Base-by-base conservation (phyloP, 2,113 vertebrate genomes). In the Myrmecophaga tridactyla region DNA sequence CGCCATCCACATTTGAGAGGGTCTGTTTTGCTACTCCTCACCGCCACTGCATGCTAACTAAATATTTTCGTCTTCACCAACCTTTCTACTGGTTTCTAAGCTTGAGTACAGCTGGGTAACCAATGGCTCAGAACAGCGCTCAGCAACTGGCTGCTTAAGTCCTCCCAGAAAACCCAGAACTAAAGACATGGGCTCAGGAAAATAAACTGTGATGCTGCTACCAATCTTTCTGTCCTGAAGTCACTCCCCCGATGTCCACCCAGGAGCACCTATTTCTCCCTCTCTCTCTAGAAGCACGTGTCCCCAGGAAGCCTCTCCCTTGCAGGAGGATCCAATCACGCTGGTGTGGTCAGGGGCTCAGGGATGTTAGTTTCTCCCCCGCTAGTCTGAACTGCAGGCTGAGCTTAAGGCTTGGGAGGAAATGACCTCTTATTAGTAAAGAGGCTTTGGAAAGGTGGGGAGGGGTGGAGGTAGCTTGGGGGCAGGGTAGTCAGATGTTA, bases 401-500 rank as follows among this genome's bases (percentile, higher is more conserved):
- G 69, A 18, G 90, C 21, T 56, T 34, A 41, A 60, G 72, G 94
- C 67, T 85, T 63, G 29, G 67, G 86, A 86, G 94, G 94, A 97
- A 97, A 69, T 80, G 90, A 96, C 86, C 92, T 92, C 67, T 77
- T 43, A 77, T 95, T 92, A 92, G 90, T 86, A 69, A 86, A 53
- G 82, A 93, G 84, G 60, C 63, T 81, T 94, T 51, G 87, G 85
- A 23, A 75, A 72, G 87, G 90, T 91, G 65, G 92, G 7, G 23
- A 25, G 69, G 78, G 75, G 56, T 20, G 21, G 86, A 53, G 43
- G 92, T 93, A 84, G 6, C 80, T 69, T 9, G 41, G 58, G 76
- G 84, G 96, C 95, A 82, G 12, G 1, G 39, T 94, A 90, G 87
- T 92, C 91, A 94, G 83, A 92, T 67, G 95, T 76, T 97, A 97